phyloP scores from a whole-genome alignment of 1,140 invertebrate species.

The Patella vulgata region DNA sequence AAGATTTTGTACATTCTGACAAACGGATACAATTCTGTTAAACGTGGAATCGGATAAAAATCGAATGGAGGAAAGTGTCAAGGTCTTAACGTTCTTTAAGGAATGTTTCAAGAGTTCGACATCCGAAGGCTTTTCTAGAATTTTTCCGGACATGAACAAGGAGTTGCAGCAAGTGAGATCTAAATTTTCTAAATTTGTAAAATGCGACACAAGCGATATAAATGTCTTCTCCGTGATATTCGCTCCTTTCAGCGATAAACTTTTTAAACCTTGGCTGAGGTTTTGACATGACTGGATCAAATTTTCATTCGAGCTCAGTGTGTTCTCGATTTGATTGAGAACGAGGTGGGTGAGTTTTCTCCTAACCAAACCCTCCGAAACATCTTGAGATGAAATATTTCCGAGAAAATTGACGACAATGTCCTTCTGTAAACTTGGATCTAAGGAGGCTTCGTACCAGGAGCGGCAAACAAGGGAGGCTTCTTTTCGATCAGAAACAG shows the following conservation, averaged over 20 bases:
- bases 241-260: constrained; percentile 52
- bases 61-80: constrained; percentile 75
- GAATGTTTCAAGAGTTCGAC: constrained; percentile 67
- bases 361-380: constrained; percentile 22
- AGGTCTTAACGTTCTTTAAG: constrained; percentile 70
- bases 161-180: constrained; percentile 75
- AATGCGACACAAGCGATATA: constrained; percentile 47
- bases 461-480: constrained; percentile 51
- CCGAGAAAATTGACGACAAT: constrained; percentile 48
- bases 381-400: constrained; percentile 19
- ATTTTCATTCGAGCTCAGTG: constrained; percentile 34
- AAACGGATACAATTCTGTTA: constrained; percentile 73
- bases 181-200: constrained; percentile 69
- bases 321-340: constrained; percentile 51
- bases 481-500: constrained; percentile 60
- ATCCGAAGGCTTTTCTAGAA: constrained; percentile 73
- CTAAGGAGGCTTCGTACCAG: constrained; percentile 62
- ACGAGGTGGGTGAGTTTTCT: constrained; percentile 48
- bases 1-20: constrained; percentile 72
- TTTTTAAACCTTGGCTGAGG: constrained; percentile 44
- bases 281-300: constrained; percentile 47
- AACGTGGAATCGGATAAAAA: constrained; percentile 79
- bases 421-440: constrained; percentile 56
- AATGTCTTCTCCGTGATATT: constrained; percentile 55
- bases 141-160: constrained; percentile 77